phyloP scores from a whole-genome alignment of 1,140 invertebrate genomes.

The Drosophila micromelanica region DNA sequence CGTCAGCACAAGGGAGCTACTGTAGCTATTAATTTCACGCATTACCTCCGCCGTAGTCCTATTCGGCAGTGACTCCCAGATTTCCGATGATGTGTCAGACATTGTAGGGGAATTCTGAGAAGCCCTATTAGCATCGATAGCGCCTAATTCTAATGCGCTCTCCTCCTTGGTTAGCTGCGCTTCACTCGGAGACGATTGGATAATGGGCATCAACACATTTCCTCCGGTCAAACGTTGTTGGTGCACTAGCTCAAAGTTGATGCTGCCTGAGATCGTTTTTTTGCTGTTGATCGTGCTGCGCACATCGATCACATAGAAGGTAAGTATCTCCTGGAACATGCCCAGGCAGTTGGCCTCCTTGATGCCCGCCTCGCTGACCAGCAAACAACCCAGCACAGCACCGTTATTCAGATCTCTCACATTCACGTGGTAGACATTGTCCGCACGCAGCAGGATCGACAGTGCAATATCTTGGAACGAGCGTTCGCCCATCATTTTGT shows the following conservation, averaged over 20 bases:
- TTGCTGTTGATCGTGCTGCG: conserved; percentile 47
- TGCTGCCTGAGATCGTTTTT: conserved; percentile 29
- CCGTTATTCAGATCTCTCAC: conserved; percentile 32
- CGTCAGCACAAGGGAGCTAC: neutral
- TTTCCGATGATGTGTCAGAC: no score
- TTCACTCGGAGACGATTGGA: neutral
- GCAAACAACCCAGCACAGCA: conserved; percentile 53
- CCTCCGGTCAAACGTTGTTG: conserved; percentile 38
- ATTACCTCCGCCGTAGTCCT: neutral
- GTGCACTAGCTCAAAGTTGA: conserved; percentile 57
- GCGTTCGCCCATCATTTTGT: conserved; percentile 28
- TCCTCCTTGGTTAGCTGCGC: neutral
- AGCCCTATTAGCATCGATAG: neutral
- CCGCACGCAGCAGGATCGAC: conserved; percentile 54
- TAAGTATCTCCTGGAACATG: conserved; percentile 65
- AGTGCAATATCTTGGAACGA: conserved; percentile 40
- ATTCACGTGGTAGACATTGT: conserved; percentile 73
- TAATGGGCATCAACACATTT: neutral
- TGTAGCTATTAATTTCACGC: neutral
- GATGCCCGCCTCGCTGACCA: conserved; percentile 60
- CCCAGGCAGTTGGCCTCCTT: conserved; percentile 43
- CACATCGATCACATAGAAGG: conserved; percentile 66
- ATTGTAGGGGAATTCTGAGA: neutral
- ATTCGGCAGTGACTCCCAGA: neutral
- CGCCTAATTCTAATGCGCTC: neutral